Evolutionary conservation across 2,797 vertebrate genomes (phyloP).

Genomic region (Champsocephalus gunnari): DNA sequence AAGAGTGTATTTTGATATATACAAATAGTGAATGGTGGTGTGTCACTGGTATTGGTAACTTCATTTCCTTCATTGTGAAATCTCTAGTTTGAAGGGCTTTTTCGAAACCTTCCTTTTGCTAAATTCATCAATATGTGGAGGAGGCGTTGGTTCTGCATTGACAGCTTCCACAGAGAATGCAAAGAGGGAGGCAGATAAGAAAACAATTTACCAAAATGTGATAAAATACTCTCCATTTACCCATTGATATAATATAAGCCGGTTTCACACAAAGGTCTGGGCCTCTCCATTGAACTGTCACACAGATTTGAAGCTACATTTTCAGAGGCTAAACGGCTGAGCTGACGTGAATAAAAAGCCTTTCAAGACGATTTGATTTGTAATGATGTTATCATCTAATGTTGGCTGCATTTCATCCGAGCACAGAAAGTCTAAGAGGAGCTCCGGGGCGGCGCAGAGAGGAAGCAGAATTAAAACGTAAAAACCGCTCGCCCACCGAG

Average conservation of each 20-base stretch:
- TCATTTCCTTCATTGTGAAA: no score
- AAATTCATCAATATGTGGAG: not conserved
- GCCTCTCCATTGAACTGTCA: constrained; percentile 43
- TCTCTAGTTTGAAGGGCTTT: not conserved
- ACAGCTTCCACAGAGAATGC: not conserved
- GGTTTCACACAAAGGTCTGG: constrained; percentile 5
- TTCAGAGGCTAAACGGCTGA: constrained; percentile 22
- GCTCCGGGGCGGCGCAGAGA: not conserved
- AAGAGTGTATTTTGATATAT: no score
- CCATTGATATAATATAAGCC: not conserved
- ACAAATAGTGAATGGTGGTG: no score
- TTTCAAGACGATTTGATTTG: constrained; percentile 36
- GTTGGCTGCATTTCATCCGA: constrained; percentile 34
- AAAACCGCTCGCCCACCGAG: not conserved
- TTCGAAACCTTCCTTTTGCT: not conserved
- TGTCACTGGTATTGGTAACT: no score
- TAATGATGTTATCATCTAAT: constrained; percentile 32
- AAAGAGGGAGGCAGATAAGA: not conserved
- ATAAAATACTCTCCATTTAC: constrained; percentile 1
- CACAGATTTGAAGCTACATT: constrained; percentile 22
- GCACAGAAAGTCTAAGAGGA: constrained; percentile 18
- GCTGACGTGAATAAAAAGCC: constrained; percentile 27
- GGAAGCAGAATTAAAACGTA: no score
- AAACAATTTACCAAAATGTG: not conserved
- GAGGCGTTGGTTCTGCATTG: not conserved